Evolutionary conservation across 2,797 vertebrate species (phyloP), one percentile per base, ranked within the genome.

Genomic region (Hippocampus kuda): DNA sequence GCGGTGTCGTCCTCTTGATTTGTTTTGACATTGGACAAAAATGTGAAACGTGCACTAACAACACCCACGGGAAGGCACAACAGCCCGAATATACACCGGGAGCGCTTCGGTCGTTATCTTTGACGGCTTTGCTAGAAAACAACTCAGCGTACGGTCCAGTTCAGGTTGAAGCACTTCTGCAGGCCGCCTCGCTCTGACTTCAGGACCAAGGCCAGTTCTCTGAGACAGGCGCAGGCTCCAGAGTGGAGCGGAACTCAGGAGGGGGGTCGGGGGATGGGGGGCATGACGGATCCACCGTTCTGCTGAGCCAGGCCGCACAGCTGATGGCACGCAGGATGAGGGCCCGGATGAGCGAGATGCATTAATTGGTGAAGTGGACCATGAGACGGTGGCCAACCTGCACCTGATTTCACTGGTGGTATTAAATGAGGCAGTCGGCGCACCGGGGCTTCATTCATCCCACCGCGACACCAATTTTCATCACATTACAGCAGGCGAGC

Each of bases 161-260:
- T 22, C 10, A 8, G 34, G 44, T 22, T 54, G 49, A 54, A 24
- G 4, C 22, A 68, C 65, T 16, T 59, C 76, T 71, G 76, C 70
- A 71, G 8, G 48, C 66, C 38, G 48, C 42, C 67, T 74, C 48
- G 70, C 68, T 66, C 53, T 48, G 63, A 44, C 66, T 79, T 88
- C 90, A 92, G 89, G 46, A 91, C 89, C 89, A 73, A 10, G 87
- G 90, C 89, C 84, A 91, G 90, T 79, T 83, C 81, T n/a, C 24
- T 41, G 69, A 13, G 71, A 16, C 24, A 62, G 48, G 65, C 38
- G 26, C 11, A 38, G 42, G 62, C n/a, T 61, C 16, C 13, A 18
- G 18, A 61, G 56, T 12, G 30, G 15, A 26, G 26, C 56, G 30
- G 15, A 60, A 11, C n/a, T 26, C 26, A 24, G 6, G 26, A 4